phyloP scores from a whole-genome alignment of 2,797 vertebrate genomes.

The Intellagama lesueurii region DNA sequence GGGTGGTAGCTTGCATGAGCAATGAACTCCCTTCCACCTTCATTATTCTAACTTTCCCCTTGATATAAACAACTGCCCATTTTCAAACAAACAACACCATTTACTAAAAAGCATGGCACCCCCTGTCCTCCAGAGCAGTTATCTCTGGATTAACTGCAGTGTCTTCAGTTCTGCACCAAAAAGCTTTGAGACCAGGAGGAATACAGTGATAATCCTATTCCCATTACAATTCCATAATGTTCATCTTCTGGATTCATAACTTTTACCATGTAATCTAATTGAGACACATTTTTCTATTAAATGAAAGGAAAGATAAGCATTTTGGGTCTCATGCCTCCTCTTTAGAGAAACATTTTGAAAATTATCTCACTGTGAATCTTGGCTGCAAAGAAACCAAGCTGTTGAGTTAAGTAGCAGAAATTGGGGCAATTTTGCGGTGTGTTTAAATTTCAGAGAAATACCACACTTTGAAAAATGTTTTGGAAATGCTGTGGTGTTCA shows the following conservation, averaged over 20 bases:
- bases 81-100: not conserved
- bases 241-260: conserved; percentile 33
- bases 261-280: conserved; percentile 41
- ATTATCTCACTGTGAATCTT: conserved; percentile 49
- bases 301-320: conserved; percentile 44
- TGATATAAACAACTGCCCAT: not conserved
- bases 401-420: conserved; percentile 57
- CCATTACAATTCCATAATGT: conserved; percentile 30
- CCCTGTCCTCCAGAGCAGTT: not conserved
- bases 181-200: not conserved
- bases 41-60: not conserved
- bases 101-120: not conserved
- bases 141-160: not conserved
- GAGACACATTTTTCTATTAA: conserved; percentile 51
- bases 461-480: conserved; percentile 40
- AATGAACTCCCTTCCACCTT: not conserved
- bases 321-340: conserved; percentile 23
- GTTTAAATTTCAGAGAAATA: conserved; percentile 62
- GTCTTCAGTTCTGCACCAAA: not conserved
- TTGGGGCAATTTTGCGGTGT: conserved; percentile 58
- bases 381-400: conserved; percentile 50
- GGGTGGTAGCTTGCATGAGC: no score
- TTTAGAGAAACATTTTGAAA: conserved; percentile 47
- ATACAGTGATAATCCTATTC: conserved; percentile 28
- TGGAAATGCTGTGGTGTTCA: conserved; percentile 56